Percentiles rank a stretch among this genome's conserved stretches.
These are phyloP conservation scores for Zaprionus nigranus DNA, from an alignment of 1,140 invertebrate genomes.

Conservation along the genomic window DNA sequence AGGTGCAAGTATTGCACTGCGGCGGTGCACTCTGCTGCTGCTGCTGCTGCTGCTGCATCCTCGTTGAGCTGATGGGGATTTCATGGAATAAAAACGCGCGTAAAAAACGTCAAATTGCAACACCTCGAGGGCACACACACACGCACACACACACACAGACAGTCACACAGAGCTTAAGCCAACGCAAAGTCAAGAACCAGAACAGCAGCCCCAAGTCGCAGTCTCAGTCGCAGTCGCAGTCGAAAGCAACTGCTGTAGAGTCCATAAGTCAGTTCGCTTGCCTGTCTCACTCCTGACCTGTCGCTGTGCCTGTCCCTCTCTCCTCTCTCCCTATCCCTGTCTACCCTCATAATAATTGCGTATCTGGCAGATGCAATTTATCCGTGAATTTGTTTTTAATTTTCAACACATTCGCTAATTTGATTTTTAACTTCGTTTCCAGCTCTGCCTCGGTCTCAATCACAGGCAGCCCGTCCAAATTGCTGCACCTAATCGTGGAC, in stretches of 20 bases:
- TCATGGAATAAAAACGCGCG: constrained; percentile 80
- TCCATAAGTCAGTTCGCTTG: constrained; percentile 67
- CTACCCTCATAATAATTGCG: constrained; percentile 83
- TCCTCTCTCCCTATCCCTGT: neutral
- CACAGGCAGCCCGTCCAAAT: constrained; percentile 77
- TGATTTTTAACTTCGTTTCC: constrained; percentile 84
- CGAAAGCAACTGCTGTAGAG: constrained; percentile 36
- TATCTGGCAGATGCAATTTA: constrained; percentile 85
- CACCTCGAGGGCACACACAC: constrained; percentile 76
- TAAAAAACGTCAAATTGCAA: constrained; percentile 84
- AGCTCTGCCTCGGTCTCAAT: constrained; percentile 79
- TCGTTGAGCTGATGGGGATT: constrained; percentile 66
- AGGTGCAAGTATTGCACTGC: constrained; percentile 81
- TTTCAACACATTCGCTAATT: constrained; percentile 85
- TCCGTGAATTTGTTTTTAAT: constrained; percentile 85
- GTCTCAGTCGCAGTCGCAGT: constrained; percentile 15
- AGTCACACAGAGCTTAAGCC: constrained; percentile 11
- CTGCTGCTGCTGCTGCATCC: constrained; percentile 32
- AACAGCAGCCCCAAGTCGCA: constrained; percentile 38
- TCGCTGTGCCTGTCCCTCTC: neutral
- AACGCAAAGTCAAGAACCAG: constrained; percentile 34
- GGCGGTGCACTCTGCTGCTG: constrained; percentile 52
- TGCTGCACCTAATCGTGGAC: constrained; percentile 79
- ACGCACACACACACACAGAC: constrained; percentile 34
- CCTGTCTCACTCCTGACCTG: constrained; percentile 4